Evolutionary conservation across 2,888 invertebrate genomes (phyloP).

Genomic region (Catocala fraxini): DNA sequence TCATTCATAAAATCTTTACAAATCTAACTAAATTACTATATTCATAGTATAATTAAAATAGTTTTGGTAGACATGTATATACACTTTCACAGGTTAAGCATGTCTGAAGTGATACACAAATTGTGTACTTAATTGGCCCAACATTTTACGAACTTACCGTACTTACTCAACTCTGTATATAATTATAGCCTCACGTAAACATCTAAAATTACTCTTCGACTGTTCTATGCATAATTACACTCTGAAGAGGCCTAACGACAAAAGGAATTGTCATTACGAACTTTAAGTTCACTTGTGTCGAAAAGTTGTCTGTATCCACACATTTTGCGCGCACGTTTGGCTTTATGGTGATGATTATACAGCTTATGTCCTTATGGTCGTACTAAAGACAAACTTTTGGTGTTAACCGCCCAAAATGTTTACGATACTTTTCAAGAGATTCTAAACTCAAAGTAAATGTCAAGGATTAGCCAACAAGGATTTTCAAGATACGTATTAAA

Average conservation of each 20-base stretch:
- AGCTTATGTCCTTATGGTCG: background rate
- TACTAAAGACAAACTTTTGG: background rate
- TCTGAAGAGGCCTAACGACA: conserved; percentile 1
- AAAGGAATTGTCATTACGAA: conserved; percentile 8
- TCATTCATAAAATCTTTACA: no score
- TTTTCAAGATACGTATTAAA: conserved; percentile 1
- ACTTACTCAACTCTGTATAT: no score
- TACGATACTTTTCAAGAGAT: conserved; percentile 1
- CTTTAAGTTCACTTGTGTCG: background rate
- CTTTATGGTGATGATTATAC: conserved; percentile 7
- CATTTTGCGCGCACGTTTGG: conserved; percentile 1
- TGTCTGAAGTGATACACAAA: no score
- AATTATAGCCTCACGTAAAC: no score
- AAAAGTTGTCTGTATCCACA: conserved; percentile 9
- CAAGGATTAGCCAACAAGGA: conserved; percentile 1
- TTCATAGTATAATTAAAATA: no score
- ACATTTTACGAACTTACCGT: no score
- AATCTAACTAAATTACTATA: no score
- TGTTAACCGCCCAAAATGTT: background rate
- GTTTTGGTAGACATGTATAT: no score
- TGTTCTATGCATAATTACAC: background rate
- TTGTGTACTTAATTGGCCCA: no score
- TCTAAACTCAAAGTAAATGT: background rate
- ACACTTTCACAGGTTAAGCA: no score
- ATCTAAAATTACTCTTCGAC: background rate